phyloP scores from a whole-genome alignment of 2,888 invertebrate species.

The Scaptomyza reducta region DNA sequence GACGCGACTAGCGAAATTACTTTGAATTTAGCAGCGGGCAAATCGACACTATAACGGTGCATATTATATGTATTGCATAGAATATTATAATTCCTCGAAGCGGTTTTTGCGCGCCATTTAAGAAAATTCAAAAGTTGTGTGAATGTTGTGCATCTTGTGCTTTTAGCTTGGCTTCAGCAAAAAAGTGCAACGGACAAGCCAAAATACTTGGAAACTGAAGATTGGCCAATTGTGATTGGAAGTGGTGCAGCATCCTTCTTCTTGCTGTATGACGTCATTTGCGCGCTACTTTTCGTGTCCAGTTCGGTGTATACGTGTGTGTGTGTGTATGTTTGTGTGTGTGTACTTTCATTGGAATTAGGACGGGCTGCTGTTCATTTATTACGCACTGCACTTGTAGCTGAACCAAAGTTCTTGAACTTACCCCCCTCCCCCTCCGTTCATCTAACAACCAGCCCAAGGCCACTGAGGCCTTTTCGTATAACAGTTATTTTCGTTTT shows the following conservation, averaged over 20 bases:
- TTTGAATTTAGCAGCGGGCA: constrained; percentile 27
- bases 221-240: constrained; percentile 18
- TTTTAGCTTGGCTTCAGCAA: not conserved
- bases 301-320: constrained; percentile 33
- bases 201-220: constrained; percentile 20
- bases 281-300: constrained; percentile 50
- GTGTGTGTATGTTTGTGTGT: constrained; percentile 16
- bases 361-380: constrained; percentile 30
- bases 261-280: constrained; percentile 60
- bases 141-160: not conserved
- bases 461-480: constrained; percentile 28
- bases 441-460: constrained; percentile 14
- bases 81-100: constrained; percentile 9
- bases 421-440: not conserved
- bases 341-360: constrained; percentile 38
- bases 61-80: not conserved
- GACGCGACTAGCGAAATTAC: constrained; percentile 30
- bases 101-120: constrained; percentile 7
- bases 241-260: constrained; percentile 60
- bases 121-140: not conserved
- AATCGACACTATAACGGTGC: constrained; percentile 12
- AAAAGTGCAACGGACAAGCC: constrained; percentile 26
- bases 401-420: constrained; percentile 44
- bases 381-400: constrained; percentile 57
- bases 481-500: constrained; percentile 14